These are phyloP conservation scores for Atopsyche davidsoni DNA, from an alignment of 1,140 invertebrate species.

Conservation along the genomic window DNA sequence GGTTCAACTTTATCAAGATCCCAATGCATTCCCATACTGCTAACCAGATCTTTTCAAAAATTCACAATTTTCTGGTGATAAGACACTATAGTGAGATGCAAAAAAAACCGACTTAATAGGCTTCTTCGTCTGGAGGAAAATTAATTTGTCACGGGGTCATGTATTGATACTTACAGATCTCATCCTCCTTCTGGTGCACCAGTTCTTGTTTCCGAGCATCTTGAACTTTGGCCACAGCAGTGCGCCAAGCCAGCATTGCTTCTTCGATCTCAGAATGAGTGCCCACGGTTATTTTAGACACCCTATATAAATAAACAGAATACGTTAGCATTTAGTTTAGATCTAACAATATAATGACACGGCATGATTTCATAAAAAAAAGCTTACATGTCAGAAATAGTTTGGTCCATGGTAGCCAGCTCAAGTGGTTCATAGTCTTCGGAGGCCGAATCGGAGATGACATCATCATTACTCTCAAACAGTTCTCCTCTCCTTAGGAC, in stretches of 20 bases:
- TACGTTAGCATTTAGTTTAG: too few species aligned
- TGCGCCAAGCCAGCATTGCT: slow-evolving; percentile 42
- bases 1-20: too few species aligned
- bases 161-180: slow-evolving; percentile 23
- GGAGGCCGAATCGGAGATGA: background rate
- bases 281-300: slow-evolving; percentile 17
- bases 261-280: slow-evolving; percentile 42
- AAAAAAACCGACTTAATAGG: too few species aligned
- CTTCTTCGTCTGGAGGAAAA: too few species aligned
- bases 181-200: slow-evolving; percentile 23
- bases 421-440: background rate
- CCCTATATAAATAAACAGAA: too few species aligned
- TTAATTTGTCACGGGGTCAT: too few species aligned
- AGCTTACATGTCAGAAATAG: slow-evolving; percentile 12
- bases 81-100: too few species aligned
- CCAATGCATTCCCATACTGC: too few species aligned
- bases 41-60: too few species aligned
- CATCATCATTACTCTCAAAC: background rate
- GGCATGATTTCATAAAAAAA: slow-evolving; percentile 3
- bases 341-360: background rate
- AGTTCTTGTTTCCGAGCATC: slow-evolving; percentile 39
- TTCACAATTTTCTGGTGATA: too few species aligned
- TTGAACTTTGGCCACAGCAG: slow-evolving; percentile 39
- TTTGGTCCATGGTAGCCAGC: background rate
- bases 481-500: slow-evolving; percentile 25